Percentiles rank a stretch among this genome's conserved stretches.
These are phyloP conservation scores for Crenichthys baileyi DNA, from an alignment of 2,797 vertebrate genomes.

Conservation along the genomic window DNA sequence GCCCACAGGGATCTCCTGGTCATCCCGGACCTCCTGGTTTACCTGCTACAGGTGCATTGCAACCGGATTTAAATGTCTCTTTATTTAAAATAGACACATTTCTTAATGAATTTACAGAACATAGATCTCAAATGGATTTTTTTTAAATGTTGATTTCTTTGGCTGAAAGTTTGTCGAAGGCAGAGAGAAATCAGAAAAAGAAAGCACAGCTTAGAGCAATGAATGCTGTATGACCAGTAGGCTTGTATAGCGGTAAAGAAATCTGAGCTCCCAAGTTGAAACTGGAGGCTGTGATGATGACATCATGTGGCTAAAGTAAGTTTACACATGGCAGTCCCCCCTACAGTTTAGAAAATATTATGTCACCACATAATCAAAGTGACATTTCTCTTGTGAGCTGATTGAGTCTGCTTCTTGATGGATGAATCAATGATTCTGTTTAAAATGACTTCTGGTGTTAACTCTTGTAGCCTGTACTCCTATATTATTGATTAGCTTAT, in stretches of 20 bases:
- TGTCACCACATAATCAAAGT: constrained; percentile 68
- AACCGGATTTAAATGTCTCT: background rate
- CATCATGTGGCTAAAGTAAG: constrained; percentile 73
- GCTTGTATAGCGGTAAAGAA: constrained; percentile 71
- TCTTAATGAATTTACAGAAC: background rate
- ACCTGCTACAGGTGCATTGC: constrained; percentile 83
- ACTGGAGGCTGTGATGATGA: constrained; percentile 65
- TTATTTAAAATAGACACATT: background rate
- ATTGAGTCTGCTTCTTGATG: constrained; percentile 54
- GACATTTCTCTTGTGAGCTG: constrained; percentile 51
- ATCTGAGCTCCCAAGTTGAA: constrained; percentile 67
- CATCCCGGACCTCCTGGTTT: constrained; percentile 90
- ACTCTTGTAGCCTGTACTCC: background rate
- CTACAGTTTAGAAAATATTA: constrained; percentile 64
- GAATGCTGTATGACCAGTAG: constrained; percentile 52
- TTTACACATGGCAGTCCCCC: constrained; percentile 44
- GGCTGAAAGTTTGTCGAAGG: constrained; percentile 14
- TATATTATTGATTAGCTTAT: constrained; percentile 1
- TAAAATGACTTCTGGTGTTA: constrained; percentile 34
- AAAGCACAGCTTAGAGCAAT: constrained; percentile 46
- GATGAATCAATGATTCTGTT: constrained; percentile 35
- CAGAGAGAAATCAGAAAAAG: constrained; percentile 40
- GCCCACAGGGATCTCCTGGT: constrained; percentile 89
- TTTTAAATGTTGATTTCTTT: background rate
- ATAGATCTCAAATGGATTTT: background rate